Base-by-base conservation (phyloP, 1,140 invertebrate species). In the Hermetia illucens region DNA sequence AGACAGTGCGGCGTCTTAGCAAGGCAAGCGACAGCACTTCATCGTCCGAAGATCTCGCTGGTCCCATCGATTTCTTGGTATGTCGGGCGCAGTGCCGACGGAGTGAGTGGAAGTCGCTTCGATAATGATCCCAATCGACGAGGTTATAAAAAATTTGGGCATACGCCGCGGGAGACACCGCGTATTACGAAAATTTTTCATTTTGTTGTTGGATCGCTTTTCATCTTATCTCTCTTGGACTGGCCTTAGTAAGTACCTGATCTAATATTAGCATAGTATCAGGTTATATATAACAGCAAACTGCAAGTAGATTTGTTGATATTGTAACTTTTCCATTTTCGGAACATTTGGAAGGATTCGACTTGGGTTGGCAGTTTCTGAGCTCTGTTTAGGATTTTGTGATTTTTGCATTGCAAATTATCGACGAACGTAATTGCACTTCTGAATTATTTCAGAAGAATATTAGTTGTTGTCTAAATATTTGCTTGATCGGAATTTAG, bases 121-220 rank as follows among this genome's bases (percentile, higher is more conserved):
- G 13, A 9, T 27, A 27, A 27, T 27, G 13, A 27, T 27, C 24
- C 8, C 8, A 8, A 27, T 9, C 8, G 8, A 27, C 24, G 61
- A 10, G 47, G 55, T 5, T 67, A 68, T 44, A 71, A 69, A 47
- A 65, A 70, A 44, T 73, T 74, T 52, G 70, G 70, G 2, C 71
- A 73, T 43, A 61, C 63, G 40, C 47, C 54, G 15, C 48, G 60
- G 27, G 48, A 43, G 27, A 48, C 46, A 3, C 51, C 66, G 1
- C 40, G 16, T 16, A 17, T 65, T 10, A 61, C 64, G 0, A 64
- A 55, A 45, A 43, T 58, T 20, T 71, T 53, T 34, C 59, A 61
- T 34, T 40, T 46, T 2, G 42, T 68, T 16, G 32, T 71, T 10
- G 21, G 58, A 0, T 17, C 44, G 4, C 13, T 47, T 0, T 52